Percentiles rank a stretch among this genome's conserved stretches.
These are phyloP conservation scores for Dinomys branickii DNA, from an alignment of 2,113 vertebrate species.

Conservation along the genomic window DNA sequence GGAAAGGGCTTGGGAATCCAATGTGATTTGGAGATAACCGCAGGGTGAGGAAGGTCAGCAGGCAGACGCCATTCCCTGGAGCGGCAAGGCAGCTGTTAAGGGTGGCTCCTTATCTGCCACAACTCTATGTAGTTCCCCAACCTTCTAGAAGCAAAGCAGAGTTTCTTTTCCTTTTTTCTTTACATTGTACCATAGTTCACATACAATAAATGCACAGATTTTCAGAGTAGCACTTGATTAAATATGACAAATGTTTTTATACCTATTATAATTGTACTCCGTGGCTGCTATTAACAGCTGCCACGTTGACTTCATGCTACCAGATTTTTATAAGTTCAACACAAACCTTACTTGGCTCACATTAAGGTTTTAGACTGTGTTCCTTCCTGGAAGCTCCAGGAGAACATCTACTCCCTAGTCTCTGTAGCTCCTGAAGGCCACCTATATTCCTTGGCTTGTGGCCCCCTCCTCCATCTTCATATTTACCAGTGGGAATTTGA, in stretches of 20 bases:
- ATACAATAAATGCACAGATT: not conserved
- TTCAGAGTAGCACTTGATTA: not conserved
- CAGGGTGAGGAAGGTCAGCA: not conserved
- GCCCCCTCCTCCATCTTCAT: not conserved
- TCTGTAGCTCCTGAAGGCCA: not conserved
- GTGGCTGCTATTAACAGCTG: not conserved
- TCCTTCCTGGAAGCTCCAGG: not conserved
- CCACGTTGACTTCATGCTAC: not conserved
- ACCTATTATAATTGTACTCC: not conserved
- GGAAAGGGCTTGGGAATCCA: constrained; percentile 33
- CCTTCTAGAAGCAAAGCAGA: not conserved
- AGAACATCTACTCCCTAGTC: not conserved
- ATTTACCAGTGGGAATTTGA: rapidly evolving
- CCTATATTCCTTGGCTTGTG: not conserved
- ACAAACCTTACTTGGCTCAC: not conserved
- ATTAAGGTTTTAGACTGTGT: not conserved
- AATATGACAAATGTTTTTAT: not conserved
- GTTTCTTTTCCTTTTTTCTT: not conserved
- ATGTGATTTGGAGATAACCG: not conserved
- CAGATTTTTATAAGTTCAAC: not conserved
- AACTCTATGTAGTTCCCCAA: not conserved
- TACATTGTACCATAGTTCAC: not conserved
- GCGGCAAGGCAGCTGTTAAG: not conserved
- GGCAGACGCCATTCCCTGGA: not conserved
- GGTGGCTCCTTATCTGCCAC: not conserved